Evolutionary conservation across 2,888 invertebrate genomes (phyloP), one percentile per base, ranked within the genome.

Genomic region (Acleris laterana): DNA sequence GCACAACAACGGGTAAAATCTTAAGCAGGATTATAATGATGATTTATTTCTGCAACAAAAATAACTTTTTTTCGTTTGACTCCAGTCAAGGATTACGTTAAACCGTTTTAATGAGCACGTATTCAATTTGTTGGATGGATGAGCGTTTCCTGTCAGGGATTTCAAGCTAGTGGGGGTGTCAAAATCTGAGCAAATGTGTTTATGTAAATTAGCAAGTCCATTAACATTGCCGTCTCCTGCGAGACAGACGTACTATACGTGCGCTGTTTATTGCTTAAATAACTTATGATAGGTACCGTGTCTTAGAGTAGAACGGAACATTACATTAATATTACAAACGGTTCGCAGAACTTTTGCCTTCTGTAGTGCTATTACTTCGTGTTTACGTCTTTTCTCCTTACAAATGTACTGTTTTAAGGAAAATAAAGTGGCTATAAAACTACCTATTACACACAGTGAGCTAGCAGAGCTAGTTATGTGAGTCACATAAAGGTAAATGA

Each of bases 121-220:
- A 60, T 50, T 59, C 55, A 59, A 59, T 59, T 68, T 46, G 49
- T 58, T 61, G 38, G 62, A 62, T 61, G 66, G 51, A 57, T 61
- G 66, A 66, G 60, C 19, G 51, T 51, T 86, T 83, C 83, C 83
- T 82, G 87, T 85, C 84, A 84, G 79, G 84, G 80, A 88, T 89
- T 88, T 87, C 86, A 88, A 77, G 86, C 85, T 84, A 85, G 83
- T 79, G 79, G 79, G 81, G 83, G 85, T 89, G 90, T 89, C 90
- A 90, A 89, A 88, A 89, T 87, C 85, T 84, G 82, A 85, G 88
- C 83, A 87, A 90, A 90, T 87, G 85, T 91, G 88, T 89, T 90
- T 90, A 91, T 91, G 91, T 81, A 90, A 90, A 91, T 91, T 86
- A 87, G 81, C 77, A 82, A 84, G 85, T 87, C 86, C 88, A 90